A percentile compares a stretch with the other conserved stretches of the same genome.
Evolutionary conservation across 2,113 vertebrate species (phyloP).

Genomic region (Equus przewalskii): DNA sequence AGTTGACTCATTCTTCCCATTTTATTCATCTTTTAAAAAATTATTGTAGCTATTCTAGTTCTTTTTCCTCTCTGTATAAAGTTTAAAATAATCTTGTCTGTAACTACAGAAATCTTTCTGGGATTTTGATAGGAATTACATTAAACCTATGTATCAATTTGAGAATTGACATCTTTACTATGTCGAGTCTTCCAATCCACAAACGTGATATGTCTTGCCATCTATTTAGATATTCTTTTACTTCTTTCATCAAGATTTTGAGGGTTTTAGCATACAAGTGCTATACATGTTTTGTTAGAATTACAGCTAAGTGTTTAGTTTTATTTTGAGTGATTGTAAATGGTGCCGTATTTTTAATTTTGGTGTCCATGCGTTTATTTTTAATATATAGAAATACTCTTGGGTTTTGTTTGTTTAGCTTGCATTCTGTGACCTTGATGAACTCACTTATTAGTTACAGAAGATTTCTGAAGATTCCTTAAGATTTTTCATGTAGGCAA

Average conservation of each 20-base stretch:
- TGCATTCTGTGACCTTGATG: background rate
- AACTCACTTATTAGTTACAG: background rate
- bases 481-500: background rate
- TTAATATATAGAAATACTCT: background rate
- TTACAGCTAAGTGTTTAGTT: background rate
- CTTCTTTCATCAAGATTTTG: too few relatives aligned
- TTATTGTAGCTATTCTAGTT: background rate
- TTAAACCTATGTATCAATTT: background rate
- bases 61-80: background rate
- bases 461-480: background rate
- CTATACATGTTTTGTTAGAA: background rate
- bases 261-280: background rate
- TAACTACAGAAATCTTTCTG: background rate
- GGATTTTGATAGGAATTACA: background rate
- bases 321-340: background rate
- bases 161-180: background rate
- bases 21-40: background rate
- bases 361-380: background rate
- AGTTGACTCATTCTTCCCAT: background rate
- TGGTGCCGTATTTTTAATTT: background rate
- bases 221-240: too few relatives aligned
- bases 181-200: background rate
- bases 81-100: background rate
- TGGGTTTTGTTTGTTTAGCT: background rate
- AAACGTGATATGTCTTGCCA: too few relatives aligned